Evolutionary conservation across 2,888 invertebrate species (phyloP).

Genomic region (Cenopis cana): DNA sequence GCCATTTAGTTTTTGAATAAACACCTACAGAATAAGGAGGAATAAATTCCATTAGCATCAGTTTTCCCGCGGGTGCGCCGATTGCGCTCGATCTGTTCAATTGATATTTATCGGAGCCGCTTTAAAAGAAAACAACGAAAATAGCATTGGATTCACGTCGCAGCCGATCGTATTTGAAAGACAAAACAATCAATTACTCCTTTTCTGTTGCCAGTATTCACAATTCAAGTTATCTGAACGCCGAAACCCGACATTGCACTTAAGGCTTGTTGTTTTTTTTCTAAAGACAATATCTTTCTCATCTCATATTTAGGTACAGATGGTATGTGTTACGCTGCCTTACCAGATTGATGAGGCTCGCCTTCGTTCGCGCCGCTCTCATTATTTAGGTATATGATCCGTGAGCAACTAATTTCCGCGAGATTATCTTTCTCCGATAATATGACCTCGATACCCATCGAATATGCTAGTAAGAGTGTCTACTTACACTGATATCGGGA

Average conservation of each 20-base stretch:
- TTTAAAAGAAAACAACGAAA: constrained; percentile 26
- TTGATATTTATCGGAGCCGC: constrained; percentile 26
- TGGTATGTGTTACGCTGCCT: constrained; percentile 49
- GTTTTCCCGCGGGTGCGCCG: background rate
- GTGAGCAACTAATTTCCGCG: constrained; percentile 74
- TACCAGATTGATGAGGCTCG: constrained; percentile 61
- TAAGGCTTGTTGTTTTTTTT: constrained; percentile 27
- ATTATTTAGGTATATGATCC: constrained; percentile 74
- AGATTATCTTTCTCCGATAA: constrained; percentile 59
- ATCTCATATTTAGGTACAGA: no score
- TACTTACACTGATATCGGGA: background rate
- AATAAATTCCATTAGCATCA: constrained; percentile 13
- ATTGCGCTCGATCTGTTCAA: constrained; percentile 13
- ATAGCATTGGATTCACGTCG: constrained; percentile 23
- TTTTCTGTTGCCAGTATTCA: constrained; percentile 33
- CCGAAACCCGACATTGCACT: constrained; percentile 41
- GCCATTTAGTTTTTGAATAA: no score
- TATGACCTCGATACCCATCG: constrained; percentile 50
- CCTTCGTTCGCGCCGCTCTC: no score
- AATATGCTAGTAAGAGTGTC: background rate
- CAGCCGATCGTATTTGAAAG: constrained; percentile 26
- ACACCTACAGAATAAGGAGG: background rate
- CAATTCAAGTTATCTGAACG: constrained; percentile 33
- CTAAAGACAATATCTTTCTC: no score
- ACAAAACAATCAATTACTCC: constrained; percentile 36